Evolutionary conservation across 2,797 vertebrate genomes (phyloP).

Genomic region (Perodicticus potto): DNA sequence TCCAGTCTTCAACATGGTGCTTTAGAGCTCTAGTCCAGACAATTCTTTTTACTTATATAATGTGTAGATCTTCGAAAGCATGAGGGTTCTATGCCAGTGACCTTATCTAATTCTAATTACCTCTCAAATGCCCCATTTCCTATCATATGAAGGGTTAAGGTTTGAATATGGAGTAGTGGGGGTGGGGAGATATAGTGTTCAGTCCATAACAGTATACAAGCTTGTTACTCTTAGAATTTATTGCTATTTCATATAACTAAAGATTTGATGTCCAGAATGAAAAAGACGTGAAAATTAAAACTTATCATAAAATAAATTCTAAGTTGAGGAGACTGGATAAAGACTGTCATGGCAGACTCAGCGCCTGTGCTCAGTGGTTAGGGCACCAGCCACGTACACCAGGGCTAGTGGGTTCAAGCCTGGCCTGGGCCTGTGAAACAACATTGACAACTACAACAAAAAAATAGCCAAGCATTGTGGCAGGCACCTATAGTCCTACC

Average conservation of each 20-base stretch:
- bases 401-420: too few species aligned
- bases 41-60: neutral
- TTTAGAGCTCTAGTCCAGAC: neutral
- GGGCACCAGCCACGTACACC: too few species aligned
- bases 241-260: conserved; percentile 34
- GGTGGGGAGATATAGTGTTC: neutral
- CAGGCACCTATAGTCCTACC: too few species aligned
- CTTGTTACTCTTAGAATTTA: neutral
- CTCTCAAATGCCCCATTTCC: neutral
- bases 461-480: too few species aligned
- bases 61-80: neutral
- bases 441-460: too few species aligned
- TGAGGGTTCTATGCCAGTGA: neutral
- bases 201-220: neutral
- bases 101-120: neutral
- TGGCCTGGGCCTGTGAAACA: too few species aligned
- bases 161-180: neutral
- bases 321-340: neutral
- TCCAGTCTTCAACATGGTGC: neutral
- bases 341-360: neutral
- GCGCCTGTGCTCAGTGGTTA: too few species aligned
- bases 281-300: conserved; percentile 5
- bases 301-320: neutral
- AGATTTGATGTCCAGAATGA: conserved; percentile 10
- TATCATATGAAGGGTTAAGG: neutral